Evolutionary conservation across 2,797 vertebrate species (phyloP).

Genomic region (Garrulus glandarius): DNA sequence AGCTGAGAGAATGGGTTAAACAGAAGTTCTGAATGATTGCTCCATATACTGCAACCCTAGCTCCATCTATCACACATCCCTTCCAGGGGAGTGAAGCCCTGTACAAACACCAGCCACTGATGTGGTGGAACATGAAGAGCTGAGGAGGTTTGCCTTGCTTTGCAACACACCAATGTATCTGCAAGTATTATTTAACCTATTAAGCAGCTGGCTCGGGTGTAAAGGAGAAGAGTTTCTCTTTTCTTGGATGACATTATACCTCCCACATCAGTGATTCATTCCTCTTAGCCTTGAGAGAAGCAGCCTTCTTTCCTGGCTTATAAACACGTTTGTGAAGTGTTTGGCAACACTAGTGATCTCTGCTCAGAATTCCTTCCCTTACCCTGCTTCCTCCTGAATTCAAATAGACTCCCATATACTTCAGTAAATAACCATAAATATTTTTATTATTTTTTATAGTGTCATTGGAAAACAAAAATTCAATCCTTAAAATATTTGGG

Average conservation of each 20-base stretch:
- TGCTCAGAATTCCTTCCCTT: background rate
- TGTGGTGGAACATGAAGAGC: background rate
- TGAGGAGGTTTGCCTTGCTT: background rate
- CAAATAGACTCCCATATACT: background rate
- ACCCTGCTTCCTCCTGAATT: background rate
- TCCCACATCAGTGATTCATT: background rate
- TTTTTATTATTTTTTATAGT: background rate
- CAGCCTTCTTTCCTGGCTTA: background rate
- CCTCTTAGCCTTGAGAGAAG: background rate
- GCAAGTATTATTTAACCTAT: background rate
- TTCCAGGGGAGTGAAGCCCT: background rate
- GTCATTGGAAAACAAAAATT: rapidly evolving
- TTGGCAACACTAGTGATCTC: background rate
- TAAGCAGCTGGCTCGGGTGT: background rate
- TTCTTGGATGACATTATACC: background rate
- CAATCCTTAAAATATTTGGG: background rate
- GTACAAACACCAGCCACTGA: background rate
- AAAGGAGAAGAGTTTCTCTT: background rate
- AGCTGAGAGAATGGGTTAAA: background rate
- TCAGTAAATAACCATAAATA: background rate
- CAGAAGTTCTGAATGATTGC: background rate
- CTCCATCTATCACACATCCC: background rate
- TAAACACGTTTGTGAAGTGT: background rate
- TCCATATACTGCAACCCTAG: background rate
- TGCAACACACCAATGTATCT: background rate